Percentiles rank a stretch among this genome's conserved stretches.
Conservation (phyloP, 2,113 vertebrate species). For the Phocoena phocoena region DNA sequence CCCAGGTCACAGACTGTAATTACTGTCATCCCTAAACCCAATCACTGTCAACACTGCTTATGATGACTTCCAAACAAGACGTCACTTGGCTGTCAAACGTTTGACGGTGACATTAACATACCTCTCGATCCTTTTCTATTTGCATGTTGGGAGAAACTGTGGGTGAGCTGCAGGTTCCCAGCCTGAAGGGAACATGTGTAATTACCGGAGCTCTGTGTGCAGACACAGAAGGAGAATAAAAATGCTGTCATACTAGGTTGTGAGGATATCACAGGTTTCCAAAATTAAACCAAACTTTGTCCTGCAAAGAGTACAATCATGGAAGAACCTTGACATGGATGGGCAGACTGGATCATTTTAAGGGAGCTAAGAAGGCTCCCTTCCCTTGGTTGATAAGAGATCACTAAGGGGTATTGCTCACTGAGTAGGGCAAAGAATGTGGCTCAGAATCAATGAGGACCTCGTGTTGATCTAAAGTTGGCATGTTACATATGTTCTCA, state of each 20-base stretch:
- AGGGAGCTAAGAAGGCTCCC: background rate
- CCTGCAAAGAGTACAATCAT: too few species aligned
- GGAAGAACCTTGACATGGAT: background rate
- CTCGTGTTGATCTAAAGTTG: background rate
- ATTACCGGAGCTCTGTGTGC: background rate
- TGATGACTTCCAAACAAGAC: conserved; percentile 53
- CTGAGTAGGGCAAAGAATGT: background rate
- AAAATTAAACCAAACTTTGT: background rate
- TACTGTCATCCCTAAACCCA: conserved; percentile 8
- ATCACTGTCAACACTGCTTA: background rate
- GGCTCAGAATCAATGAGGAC: background rate
- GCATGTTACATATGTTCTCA: background rate
- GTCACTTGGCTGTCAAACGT: background rate
- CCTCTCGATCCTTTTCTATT: background rate
- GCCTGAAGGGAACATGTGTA: background rate
- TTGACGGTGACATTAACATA: background rate
- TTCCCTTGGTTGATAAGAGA: background rate
- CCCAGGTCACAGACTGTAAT: conserved; percentile 77
- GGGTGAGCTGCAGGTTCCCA: background rate
- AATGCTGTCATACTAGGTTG: background rate
- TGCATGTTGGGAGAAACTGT: background rate
- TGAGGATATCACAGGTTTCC: background rate
- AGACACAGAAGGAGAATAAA: background rate
- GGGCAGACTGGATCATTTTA: background rate
- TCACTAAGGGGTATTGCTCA: background rate